These are phyloP conservation scores for Leptinotarsa tumamoca DNA, from an alignment of 2,888 invertebrate genomes.

Conservation along the genomic window DNA sequence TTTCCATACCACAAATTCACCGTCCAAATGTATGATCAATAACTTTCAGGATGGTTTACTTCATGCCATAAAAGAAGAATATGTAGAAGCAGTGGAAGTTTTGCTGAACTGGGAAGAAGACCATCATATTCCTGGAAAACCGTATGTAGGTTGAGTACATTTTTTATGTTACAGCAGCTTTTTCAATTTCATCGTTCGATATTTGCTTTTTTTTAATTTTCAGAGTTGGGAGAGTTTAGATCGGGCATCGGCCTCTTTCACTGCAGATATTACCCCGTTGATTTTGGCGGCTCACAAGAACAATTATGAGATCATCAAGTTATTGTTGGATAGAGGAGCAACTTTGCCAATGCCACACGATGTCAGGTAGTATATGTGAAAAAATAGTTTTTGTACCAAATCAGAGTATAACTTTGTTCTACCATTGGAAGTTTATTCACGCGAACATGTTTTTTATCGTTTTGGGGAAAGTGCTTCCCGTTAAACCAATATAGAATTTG, in stretches of 20 bases:
- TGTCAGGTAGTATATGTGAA: slow-evolving; percentile 74
- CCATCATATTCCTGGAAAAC: slow-evolving; percentile 79
- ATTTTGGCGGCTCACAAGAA: slow-evolving; percentile 96
- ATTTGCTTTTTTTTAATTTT: slow-evolving; percentile 33
- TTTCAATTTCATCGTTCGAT: background rate
- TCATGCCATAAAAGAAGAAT: slow-evolving; percentile 98
- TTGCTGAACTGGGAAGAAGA: slow-evolving; percentile 91
- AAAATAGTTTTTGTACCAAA: too few relatives aligned
- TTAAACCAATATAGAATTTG: too few relatives aligned
- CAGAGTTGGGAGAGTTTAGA: slow-evolving; percentile 91
- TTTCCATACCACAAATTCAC: too few relatives aligned
- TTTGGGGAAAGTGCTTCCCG: too few relatives aligned
- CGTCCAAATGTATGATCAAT: background rate
- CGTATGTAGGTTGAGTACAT: slow-evolving; percentile 76
- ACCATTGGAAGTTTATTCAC: too few relatives aligned
- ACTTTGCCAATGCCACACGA: slow-evolving; percentile 92
- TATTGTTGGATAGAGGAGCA: slow-evolving; percentile 92
- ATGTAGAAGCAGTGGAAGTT: slow-evolving; percentile 96
- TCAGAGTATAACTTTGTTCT: too few relatives aligned
- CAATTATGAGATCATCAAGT: slow-evolving; percentile 97
- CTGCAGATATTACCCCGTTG: slow-evolving; percentile 94
- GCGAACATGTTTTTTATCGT: too few relatives aligned
- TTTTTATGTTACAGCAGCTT: background rate
- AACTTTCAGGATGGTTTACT: slow-evolving; percentile 79
- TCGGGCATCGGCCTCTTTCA: slow-evolving; percentile 85